Base-by-base conservation (phyloP, 1,140 invertebrate species). In the Drosophila nikananu region DNA sequence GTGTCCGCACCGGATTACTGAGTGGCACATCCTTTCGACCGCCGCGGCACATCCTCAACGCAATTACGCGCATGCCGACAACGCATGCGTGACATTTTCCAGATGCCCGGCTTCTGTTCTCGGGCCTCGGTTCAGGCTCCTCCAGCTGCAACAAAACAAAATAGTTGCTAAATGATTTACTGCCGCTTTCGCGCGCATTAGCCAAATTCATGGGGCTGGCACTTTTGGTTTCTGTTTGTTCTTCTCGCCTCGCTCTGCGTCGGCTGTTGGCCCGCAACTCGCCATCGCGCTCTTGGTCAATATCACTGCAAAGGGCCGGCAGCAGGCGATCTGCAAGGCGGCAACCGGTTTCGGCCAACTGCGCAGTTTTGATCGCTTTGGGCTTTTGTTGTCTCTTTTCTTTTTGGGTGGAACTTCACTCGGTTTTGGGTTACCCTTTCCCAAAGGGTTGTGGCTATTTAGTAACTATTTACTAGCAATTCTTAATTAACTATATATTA, bases 61-160 rank as follows among this genome's bases (percentile, higher is more conserved):
- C 70, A 86, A 83, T 86, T 86, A 86, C 70, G 67, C 66, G 77
- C 70, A 86, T 83, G 77, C 61, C 58, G 65, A 81, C 57, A 72
- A 58, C 84, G 81, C 84, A 83, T 91, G 87, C 81, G 87, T 81
- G 87, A 86, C 83, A 91, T 91, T 86, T 84, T 63, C 78, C n/a
- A 78, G 73, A 86, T 91, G 60, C 60, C 80, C 19, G 49, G 49
- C 49, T 52, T 52, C 49, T 52, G 49, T 52, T 52, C 49, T 13
- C 25, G 27, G 17, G 5, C 25, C n/a, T 19, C 9, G 49, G 5
- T 7, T 51, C 25, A n/a, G 48, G 48, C 25, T 19, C 5, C 25
- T 19, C 5, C 25, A 30, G 25, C 46, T n/a, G 5, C 23, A 23
- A 13, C 2, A 7, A 19, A 84, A 68, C 66, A 80, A 80, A 87